These are phyloP conservation scores for Megalonaias nervosa DNA, from an alignment of 1,140 invertebrate species.

Conservation along the genomic window DNA sequence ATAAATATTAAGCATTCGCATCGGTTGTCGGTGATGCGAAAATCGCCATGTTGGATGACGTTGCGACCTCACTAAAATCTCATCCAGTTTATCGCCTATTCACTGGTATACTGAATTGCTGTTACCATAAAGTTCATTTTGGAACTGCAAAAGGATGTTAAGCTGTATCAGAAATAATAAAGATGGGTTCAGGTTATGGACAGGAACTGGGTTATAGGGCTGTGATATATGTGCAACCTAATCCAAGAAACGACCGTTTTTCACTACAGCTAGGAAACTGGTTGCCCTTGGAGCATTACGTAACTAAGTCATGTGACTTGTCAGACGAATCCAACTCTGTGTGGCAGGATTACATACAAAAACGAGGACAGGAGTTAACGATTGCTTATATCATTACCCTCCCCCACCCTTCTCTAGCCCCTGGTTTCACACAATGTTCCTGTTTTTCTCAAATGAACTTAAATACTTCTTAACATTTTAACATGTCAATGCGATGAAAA, in stretches of 20 bases:
- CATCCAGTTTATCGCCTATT: background rate
- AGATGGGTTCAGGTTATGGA: background rate
- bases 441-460: too few relatives aligned
- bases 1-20: background rate
- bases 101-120: too few relatives aligned
- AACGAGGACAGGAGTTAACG: background rate
- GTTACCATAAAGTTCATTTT: too few relatives aligned
- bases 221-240: background rate
- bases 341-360: background rate
- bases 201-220: background rate
- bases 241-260: background rate
- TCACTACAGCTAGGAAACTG: background rate
- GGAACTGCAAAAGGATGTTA: too few relatives aligned
- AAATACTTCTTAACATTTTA: too few relatives aligned
- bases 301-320: background rate
- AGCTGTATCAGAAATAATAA: background rate
- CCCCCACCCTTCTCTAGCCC: background rate
- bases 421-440: too few relatives aligned
- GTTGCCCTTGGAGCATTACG: background rate
- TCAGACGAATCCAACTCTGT: background rate
- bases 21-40: background rate
- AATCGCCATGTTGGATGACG: too few relatives aligned
- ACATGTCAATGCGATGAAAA: too few relatives aligned
- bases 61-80: background rate
- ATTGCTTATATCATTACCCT: background rate